Base-by-base conservation (phyloP, 2,888 invertebrate species). In the Polydrusus tereticollis region DNA sequence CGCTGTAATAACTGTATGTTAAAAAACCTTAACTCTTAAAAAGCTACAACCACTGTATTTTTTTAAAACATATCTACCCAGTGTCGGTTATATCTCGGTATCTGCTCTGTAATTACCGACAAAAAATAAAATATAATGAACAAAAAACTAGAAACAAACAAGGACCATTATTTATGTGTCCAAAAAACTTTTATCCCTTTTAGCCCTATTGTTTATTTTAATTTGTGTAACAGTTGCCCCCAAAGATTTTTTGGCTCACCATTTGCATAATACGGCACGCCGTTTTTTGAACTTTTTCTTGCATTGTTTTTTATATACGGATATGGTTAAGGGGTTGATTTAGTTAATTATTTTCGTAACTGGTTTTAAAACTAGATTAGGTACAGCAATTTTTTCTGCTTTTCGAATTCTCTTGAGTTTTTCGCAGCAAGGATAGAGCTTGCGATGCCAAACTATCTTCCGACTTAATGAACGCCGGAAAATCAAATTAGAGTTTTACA, bases 81-180 rank as follows among this genome's bases (percentile, higher is more conserved):
- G 26, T 57, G 66, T 62, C 68, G 72, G 72, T 72, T 72, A 58
- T 67, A 72, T 72, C 67, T 72, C 72, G 72, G 67, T 68, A 67
- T 55, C 67, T 72, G 57, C 55, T 29, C 41, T 68, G 68, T 64
- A 72, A 72, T 72, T 72, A 72, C 58, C 7, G 3, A 58, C 68
- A 72, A 72, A 67, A 72, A 72, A 72, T 12, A 29, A 0, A 21
- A 14, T 26, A 43, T 41, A 62, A 69, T 23, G 20, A 14, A 14
- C 41, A 64, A 66, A 52, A 66, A 66, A 67, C 23, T 16, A 62
- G 67, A 68, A 62, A 72, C 67, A 72, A 72, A 72, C 72, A 72
- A 72, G 72, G 63, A 12, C 58, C 50, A 72, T 68, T 72, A 72
- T 72, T 72, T 72, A 72, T 72, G 68, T 62, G 50, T 12, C 45